Conservation (phyloP, 1,140 invertebrate genomes). For the Penaeus indicus region DNA sequence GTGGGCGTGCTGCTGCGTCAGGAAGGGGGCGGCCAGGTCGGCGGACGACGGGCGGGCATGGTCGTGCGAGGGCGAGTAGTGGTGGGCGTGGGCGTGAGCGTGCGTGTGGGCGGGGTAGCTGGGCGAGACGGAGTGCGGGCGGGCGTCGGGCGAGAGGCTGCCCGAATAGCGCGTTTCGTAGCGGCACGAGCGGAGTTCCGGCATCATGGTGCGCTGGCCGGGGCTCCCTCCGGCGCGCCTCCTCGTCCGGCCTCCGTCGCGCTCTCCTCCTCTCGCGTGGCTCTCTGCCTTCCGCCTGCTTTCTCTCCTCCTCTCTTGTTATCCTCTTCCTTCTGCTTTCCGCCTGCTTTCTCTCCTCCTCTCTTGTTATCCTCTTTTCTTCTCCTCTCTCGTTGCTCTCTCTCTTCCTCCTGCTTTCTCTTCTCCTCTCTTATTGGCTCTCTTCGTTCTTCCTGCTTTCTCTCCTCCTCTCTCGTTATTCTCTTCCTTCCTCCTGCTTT, state of each 20-base stretch:
- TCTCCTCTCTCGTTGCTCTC: background rate
- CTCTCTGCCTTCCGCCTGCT: background rate
- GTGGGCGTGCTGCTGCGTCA: slow-evolving; percentile 33
- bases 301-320: background rate
- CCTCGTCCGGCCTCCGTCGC: background rate
- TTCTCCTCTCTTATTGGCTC: background rate
- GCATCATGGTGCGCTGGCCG: slow-evolving; percentile 44
- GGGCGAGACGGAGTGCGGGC: slow-evolving; percentile 54
- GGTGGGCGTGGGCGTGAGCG: slow-evolving; percentile 45
- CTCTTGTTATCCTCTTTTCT: background rate
- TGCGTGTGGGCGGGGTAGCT: slow-evolving; percentile 44
- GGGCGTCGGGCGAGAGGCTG: slow-evolving; percentile 49
- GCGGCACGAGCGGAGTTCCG: slow-evolving; percentile 51
- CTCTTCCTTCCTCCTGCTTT: background rate
- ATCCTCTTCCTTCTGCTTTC: background rate
- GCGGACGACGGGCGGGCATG: slow-evolving; percentile 54
- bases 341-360: background rate
- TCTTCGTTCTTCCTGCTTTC: background rate
- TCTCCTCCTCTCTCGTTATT: background rate
- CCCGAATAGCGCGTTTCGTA: slow-evolving; percentile 55
- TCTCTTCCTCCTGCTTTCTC: background rate
- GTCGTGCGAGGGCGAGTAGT: slow-evolving; percentile 11
- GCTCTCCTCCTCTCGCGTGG: background rate
- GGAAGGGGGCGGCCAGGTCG: slow-evolving; percentile 56
- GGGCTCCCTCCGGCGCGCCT: background rate